Conservation (phyloP, 1,140 invertebrate species). For the Potamilus streckersoni region DNA sequence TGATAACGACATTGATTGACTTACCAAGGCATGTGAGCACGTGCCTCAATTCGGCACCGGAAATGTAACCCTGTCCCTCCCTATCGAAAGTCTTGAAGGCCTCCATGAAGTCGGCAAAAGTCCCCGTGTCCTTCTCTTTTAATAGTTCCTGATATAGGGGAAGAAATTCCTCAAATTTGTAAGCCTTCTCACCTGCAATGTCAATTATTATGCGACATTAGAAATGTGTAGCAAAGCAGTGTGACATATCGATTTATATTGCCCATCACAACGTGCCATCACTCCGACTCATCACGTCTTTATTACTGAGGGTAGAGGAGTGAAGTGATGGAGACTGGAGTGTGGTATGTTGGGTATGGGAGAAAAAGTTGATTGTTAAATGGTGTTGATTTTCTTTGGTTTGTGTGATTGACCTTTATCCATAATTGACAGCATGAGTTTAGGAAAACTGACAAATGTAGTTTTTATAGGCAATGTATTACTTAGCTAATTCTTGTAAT, state of each 20-base stretch:
- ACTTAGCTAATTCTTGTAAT: too few relatives aligned
- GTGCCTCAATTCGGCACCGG: conserved; percentile 96
- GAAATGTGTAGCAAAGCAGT: background rate
- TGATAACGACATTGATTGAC: conserved; percentile 25
- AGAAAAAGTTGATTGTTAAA: background rate
- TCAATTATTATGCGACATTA: conserved; percentile 1
- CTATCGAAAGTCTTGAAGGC: conserved; percentile 99
- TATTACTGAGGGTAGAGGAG: background rate
- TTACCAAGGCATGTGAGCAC: conserved; percentile 93
- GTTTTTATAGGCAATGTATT: too few relatives aligned
- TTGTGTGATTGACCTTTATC: too few relatives aligned
- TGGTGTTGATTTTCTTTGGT: too few relatives aligned
- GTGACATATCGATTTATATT: background rate
- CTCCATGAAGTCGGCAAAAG: conserved; percentile 98
- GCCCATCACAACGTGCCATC: background rate
- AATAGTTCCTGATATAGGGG: conserved; percentile 96
- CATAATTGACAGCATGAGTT: too few relatives aligned
- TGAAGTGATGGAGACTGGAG: background rate
- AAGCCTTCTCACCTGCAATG: conserved; percentile 78
- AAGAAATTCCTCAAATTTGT: conserved; percentile 96
- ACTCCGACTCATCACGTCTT: background rate
- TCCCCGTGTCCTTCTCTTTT: conserved; percentile 97
- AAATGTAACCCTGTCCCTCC: conserved; percentile 95
- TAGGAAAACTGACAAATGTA: too few relatives aligned
- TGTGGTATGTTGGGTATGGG: background rate